Percentiles rank a stretch among this genome's conserved stretches.
Evolutionary conservation across 1,140 invertebrate species (phyloP).

Genomic region (Zaprionus vittiger): DNA sequence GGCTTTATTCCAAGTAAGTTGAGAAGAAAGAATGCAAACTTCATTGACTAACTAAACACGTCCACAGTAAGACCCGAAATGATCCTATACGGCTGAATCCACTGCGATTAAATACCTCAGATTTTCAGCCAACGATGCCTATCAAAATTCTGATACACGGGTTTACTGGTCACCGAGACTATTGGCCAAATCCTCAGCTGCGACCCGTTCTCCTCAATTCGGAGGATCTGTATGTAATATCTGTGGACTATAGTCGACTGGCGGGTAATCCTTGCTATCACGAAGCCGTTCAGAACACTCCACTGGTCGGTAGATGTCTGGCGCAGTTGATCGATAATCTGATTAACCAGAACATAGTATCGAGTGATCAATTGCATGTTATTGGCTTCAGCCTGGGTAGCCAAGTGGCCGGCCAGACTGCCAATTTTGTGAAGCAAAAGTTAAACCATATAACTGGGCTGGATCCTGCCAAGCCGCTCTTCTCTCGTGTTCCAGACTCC

Average conservation of each 20-base stretch:
- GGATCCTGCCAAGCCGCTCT: constrained; percentile 86
- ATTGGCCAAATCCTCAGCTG: constrained; percentile 86
- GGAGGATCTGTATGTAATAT: constrained; percentile 86
- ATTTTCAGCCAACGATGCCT: constrained; percentile 83
- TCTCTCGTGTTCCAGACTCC: constrained; percentile 78
- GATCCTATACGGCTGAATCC: constrained; percentile 83
- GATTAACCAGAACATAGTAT: constrained; percentile 85
- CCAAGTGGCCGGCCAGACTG: constrained; percentile 92
- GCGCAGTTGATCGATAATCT: constrained; percentile 87
- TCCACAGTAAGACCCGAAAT: constrained; percentile 74
- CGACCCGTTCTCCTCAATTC: constrained; percentile 85
- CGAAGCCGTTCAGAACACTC: constrained; percentile 85
- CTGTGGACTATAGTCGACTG: constrained; percentile 86
- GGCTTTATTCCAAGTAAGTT: constrained; percentile 85
- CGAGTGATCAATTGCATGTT: constrained; percentile 88
- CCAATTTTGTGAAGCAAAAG: constrained; percentile 85
- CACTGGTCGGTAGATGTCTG: constrained; percentile 85
- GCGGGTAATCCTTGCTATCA: constrained; percentile 86
- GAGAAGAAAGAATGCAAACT: neutral
- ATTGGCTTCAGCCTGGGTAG: constrained; percentile 96
- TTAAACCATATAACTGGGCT: constrained; percentile 85
- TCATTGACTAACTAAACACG: neutral
- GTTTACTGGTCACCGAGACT: constrained; percentile 86
- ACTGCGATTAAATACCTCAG: constrained; percentile 72
- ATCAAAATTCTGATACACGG: constrained; percentile 88